Percentiles rank a stretch among this genome's conserved stretches.
Conservation (phyloP, 2,113 vertebrate species). For the Vulpes ferrilata region DNA sequence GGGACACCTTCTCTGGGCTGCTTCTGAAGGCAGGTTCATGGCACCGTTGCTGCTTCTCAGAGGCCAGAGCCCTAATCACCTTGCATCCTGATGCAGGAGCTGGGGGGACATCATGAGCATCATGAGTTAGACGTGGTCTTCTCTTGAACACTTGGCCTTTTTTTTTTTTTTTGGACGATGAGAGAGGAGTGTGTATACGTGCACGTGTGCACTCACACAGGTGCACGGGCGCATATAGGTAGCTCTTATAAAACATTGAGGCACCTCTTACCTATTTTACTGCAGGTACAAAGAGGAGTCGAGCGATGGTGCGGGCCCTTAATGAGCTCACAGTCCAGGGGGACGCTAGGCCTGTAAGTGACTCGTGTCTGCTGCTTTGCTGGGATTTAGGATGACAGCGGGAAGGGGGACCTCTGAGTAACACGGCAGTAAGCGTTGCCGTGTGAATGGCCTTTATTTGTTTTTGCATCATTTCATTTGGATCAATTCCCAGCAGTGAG, state of each 20-base stretch:
- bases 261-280: neutral
- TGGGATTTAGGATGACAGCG: slow-evolving; percentile 1
- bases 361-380: neutral
- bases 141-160: neutral
- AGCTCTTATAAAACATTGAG: neutral
- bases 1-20: neutral
- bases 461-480: slow-evolving; percentile 38
- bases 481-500: neutral
- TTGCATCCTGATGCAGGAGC: neutral
- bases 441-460: neutral
- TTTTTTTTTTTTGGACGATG: neutral
- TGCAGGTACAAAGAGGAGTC: neutral
- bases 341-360: neutral
- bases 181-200: neutral
- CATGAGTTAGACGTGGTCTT: neutral
- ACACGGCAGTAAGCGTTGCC: neutral
- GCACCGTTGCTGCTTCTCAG: neutral
- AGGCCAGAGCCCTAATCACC: neutral
- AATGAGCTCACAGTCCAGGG: neutral
- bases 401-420: neutral
- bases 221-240: rapidly evolving
- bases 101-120: rapidly evolving
- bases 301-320: too few relatives aligned
- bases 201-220: neutral
- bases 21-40: neutral